phyloP scores from a whole-genome alignment of 2,888 invertebrate species.

The Mimumesa dahlbomi region DNA sequence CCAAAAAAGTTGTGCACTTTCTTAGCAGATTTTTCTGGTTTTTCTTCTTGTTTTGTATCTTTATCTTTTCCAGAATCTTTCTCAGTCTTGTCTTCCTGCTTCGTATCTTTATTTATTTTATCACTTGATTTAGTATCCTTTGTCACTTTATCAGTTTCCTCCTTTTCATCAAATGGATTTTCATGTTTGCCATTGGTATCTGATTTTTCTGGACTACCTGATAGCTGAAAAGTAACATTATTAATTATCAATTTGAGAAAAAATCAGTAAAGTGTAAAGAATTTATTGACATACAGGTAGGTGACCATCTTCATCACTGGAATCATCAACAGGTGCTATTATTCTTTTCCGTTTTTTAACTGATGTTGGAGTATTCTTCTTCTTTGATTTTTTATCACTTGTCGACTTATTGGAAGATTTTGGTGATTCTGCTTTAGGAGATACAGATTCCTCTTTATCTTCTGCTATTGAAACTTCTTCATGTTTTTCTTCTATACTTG shows the following conservation, averaged over 20 bases:
- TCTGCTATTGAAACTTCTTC: constrained; percentile 29
- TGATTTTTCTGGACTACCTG: constrained; percentile 60
- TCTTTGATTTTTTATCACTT: constrained; percentile 11
- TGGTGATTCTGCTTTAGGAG: constrained; percentile 29
- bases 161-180: constrained; percentile 51
- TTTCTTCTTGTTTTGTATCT: constrained; percentile 42
- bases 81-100: constrained; percentile 48
- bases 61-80: constrained; percentile 37
- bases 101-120: neutral
- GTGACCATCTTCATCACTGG: constrained; percentile 77
- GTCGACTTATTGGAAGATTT: constrained; percentile 10
- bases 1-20: constrained; percentile 69
- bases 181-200: constrained; percentile 52
- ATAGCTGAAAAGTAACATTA: constrained; percentile 45
- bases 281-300: constrained; percentile 54
- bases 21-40: constrained; percentile 52
- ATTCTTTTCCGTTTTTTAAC: constrained; percentile 66
- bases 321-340: constrained; percentile 56
- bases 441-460: constrained; percentile 53
- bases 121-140: neutral
- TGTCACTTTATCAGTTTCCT: constrained; percentile 3
- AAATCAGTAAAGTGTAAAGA: constrained; percentile 5
- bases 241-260: constrained; percentile 15
- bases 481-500: neutral
- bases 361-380: constrained; percentile 29